Percentiles rank a stretch among this genome's conserved stretches.
phyloP scores from a whole-genome alignment of 2,888 invertebrate genomes.

The Ophonus ardosiacus region DNA sequence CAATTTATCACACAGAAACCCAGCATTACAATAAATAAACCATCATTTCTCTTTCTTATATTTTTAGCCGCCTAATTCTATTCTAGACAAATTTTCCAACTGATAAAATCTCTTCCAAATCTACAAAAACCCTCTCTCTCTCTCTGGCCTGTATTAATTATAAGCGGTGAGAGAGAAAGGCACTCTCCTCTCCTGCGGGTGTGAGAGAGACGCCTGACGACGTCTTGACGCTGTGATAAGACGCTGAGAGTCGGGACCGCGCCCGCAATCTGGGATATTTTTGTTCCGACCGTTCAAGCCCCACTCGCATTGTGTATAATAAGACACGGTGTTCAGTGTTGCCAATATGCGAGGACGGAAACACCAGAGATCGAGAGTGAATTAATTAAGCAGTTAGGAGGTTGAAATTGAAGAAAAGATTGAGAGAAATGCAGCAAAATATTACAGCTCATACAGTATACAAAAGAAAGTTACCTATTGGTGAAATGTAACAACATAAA shows the following conservation, averaged over 20 bases:
- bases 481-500: too few relatives aligned
- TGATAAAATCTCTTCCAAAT: neutral
- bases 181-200: neutral
- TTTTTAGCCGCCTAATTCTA: neutral
- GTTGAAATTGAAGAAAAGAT: too few relatives aligned
- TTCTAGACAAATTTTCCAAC: neutral
- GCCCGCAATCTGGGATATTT: conserved; percentile 47
- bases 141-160: conserved; percentile 26
- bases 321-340: conserved; percentile 40
- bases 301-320: conserved; percentile 44
- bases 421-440: neutral
- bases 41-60: neutral
- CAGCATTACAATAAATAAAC: too few relatives aligned
- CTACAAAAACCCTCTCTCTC: neutral
- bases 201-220: conserved; percentile 17
- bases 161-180: conserved; percentile 7
- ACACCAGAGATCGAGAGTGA: conserved; percentile 6
- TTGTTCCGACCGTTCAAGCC: conserved; percentile 31
- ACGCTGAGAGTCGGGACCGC: conserved; percentile 33
- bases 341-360: conserved; percentile 24
- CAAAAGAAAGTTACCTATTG: too few relatives aligned
- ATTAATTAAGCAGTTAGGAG: neutral
- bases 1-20: too few relatives aligned
- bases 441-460: too few relatives aligned
- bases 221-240: conserved; percentile 30